phyloP scores from a whole-genome alignment of 2,113 vertebrate genomes.

The Epinephelus cyanopodus region DNA sequence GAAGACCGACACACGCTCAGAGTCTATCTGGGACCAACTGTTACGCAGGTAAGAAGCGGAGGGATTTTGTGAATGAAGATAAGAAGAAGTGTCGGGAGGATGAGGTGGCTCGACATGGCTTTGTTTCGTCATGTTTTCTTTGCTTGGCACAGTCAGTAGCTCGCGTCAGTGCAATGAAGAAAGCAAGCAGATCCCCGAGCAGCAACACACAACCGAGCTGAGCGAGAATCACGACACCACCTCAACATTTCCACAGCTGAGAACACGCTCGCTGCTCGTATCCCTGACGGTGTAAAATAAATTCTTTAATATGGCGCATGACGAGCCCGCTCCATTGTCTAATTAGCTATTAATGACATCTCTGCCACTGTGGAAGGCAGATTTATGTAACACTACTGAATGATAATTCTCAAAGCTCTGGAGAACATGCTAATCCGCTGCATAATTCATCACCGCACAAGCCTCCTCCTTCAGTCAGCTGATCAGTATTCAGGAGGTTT shows the following conservation, averaged over 20 bases:
- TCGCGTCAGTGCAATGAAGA: slow-evolving; percentile 57
- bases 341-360: slow-evolving; percentile 72
- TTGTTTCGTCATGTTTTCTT: slow-evolving; percentile 14
- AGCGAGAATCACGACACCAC: slow-evolving; percentile 1
- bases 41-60: not conserved
- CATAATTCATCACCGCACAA: slow-evolving; percentile 64
- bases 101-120: slow-evolving; percentile 46
- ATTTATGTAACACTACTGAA: slow-evolving; percentile 57
- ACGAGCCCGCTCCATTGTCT: slow-evolving; percentile 33
- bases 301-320: slow-evolving; percentile 33
- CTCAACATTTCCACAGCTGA: slow-evolving; percentile 4
- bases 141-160: slow-evolving; percentile 48
- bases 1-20: not conserved
- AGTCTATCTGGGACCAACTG: slow-evolving; percentile 21
- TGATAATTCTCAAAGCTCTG: slow-evolving; percentile 61
- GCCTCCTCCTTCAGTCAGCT: slow-evolving; percentile 34
- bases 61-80: slow-evolving; percentile 20
- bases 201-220: slow-evolving; percentile 53
- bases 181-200: slow-evolving; percentile 48
- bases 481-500: slow-evolving; percentile 55
- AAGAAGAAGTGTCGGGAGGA: slow-evolving; percentile 27
- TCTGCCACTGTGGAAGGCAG: slow-evolving; percentile 48
- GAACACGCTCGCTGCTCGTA: not conserved
- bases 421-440: slow-evolving; percentile 65
- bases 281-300: slow-evolving; percentile 38